Percentiles rank a stretch among this genome's conserved stretches.
These are phyloP conservation scores for Lophura nycthemera DNA, from an alignment of 2,113 vertebrate genomes.

Conservation along the genomic window DNA sequence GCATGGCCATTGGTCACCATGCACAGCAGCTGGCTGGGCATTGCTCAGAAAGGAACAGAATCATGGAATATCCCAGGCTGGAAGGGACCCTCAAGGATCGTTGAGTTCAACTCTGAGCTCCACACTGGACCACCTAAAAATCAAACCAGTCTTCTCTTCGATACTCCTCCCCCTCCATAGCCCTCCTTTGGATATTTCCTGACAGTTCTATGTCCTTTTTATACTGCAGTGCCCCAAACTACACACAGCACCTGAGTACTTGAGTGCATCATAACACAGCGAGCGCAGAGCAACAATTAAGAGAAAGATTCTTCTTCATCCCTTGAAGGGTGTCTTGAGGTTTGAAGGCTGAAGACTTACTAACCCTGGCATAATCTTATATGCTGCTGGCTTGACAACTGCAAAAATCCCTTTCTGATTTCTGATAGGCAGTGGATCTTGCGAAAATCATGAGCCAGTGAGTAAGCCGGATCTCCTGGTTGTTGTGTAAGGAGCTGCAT, in stretches of 20 bases:
- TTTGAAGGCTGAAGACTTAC: not conserved
- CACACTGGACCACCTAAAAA: too few species aligned
- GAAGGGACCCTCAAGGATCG: too few species aligned
- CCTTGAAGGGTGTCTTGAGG: not conserved
- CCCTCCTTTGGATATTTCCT: too few species aligned
- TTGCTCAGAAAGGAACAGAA: not conserved
- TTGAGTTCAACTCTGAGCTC: too few species aligned
- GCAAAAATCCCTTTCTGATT: not conserved
- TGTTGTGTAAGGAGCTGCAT: conserved; percentile 14
- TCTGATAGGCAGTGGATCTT: not conserved
- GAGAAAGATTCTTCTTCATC: not conserved
- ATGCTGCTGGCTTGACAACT: not conserved
- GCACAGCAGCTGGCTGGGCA: not conserved
- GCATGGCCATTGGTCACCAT: not conserved
- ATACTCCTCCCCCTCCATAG: too few species aligned
- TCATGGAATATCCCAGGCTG: too few species aligned
- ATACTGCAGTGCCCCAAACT: too few species aligned
- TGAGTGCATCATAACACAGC: not conserved
- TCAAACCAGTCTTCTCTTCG: too few species aligned
- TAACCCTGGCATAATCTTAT: not conserved
- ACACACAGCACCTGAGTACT: too few species aligned
- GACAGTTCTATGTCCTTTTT: too few species aligned
- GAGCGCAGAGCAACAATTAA: not conserved
- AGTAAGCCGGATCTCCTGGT: not conserved
- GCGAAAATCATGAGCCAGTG: not conserved